Evolutionary conservation across 2,113 vertebrate species (phyloP).

Genomic region (Mesembrinibis cayennensis): DNA sequence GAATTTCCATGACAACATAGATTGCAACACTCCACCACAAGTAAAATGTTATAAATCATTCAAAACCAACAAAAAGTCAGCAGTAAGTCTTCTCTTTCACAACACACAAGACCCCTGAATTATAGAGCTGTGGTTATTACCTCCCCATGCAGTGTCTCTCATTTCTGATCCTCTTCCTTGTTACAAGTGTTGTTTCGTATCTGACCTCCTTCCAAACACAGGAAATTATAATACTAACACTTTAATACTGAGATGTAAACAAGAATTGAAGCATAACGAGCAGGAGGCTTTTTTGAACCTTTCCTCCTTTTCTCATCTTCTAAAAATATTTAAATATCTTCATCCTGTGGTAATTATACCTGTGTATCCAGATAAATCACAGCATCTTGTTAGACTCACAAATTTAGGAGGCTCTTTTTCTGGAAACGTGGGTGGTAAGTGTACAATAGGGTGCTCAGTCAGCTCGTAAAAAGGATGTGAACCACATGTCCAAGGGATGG

Average conservation of each 20-base stretch:
- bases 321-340: not conserved
- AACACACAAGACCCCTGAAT: slow-evolving; percentile 68
- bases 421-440: slow-evolving; percentile 18
- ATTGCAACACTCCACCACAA: slow-evolving; percentile 77
- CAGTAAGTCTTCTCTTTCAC: slow-evolving; percentile 71
- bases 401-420: slow-evolving; percentile 33
- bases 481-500: slow-evolving; percentile 24
- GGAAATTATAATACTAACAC: not conserved
- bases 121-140: slow-evolving; percentile 56
- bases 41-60: slow-evolving; percentile 84
- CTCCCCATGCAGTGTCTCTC: slow-evolving; percentile 37
- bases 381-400: not conserved
- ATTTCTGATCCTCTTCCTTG: slow-evolving; percentile 23
- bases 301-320: not conserved
- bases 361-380: not conserved
- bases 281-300: not conserved
- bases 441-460: not conserved
- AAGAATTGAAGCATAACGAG: not conserved
- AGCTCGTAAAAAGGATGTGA: slow-evolving; percentile 9
- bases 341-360: slow-evolving; percentile 1
- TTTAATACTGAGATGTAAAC: slow-evolving; percentile 10
- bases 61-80: slow-evolving; percentile 76
- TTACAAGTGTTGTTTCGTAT: not conserved
- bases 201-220: slow-evolving; percentile 34
- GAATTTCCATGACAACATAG: slow-evolving; percentile 87